A percentile compares a stretch with the other conserved stretches of the same genome.
Evolutionary conservation across 2,797 vertebrate genomes (phyloP).

Genomic region (Kryptolebias ocellatus): DNA sequence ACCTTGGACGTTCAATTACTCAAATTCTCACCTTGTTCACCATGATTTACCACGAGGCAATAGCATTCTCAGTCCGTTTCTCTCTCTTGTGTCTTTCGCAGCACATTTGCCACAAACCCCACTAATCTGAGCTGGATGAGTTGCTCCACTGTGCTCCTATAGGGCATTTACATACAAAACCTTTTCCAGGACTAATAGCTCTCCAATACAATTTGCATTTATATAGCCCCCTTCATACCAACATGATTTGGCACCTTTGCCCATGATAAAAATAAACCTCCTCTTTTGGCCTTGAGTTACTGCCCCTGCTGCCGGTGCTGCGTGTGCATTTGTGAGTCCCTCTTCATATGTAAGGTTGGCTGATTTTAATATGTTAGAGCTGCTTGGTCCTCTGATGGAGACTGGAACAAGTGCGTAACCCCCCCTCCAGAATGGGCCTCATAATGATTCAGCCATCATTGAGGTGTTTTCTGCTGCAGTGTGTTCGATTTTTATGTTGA

Average conservation of each 20-base stretch:
- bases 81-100: slow-evolving; percentile 76
- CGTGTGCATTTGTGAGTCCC: slow-evolving; percentile 57
- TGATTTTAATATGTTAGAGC: slow-evolving; percentile 80
- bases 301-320: slow-evolving; percentile 61
- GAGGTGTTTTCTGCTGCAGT: slow-evolving; percentile 30
- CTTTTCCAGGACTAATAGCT: slow-evolving; percentile 84
- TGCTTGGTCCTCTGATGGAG: slow-evolving; percentile 60
- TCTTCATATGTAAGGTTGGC: slow-evolving; percentile 69
- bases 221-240: slow-evolving; percentile 86
- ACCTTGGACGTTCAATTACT: slow-evolving; percentile 80
- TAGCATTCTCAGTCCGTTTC: slow-evolving; percentile 66
- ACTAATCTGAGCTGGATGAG: slow-evolving; percentile 82
- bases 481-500: slow-evolving; percentile 53
- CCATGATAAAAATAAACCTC: slow-evolving; percentile 85
- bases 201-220: slow-evolving; percentile 88
- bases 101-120: slow-evolving; percentile 73
- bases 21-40: slow-evolving; percentile 81
- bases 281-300: slow-evolving; percentile 83
- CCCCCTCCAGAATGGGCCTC: slow-evolving; percentile 57
- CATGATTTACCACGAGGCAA: slow-evolving; percentile 78
- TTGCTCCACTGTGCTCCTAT: slow-evolving; percentile 76
- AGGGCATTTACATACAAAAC: slow-evolving; percentile 85
- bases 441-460: slow-evolving; percentile 63
- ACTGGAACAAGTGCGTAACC: slow-evolving; percentile 68
- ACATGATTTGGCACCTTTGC: slow-evolving; percentile 85